These are phyloP conservation scores for Amia ocellicauda DNA, from an alignment of 2,113 vertebrate species.

Conservation along the genomic window DNA sequence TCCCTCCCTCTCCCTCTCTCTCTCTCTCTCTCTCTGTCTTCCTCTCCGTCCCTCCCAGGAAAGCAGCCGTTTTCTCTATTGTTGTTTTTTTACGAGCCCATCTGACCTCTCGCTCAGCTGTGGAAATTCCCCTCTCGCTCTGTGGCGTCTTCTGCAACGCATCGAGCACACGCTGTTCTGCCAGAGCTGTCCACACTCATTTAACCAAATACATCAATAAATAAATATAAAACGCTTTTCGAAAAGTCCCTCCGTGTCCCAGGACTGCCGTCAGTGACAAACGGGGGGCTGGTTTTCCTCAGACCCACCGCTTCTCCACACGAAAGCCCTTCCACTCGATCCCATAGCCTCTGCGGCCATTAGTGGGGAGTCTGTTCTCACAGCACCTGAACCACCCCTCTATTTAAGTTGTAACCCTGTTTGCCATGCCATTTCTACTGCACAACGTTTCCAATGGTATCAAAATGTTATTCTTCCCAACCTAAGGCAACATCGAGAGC, in stretches of 20 bases:
- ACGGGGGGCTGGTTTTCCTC: conserved; percentile 24
- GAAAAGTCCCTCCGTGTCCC: not conserved
- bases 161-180: conserved; percentile 13
- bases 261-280: not conserved
- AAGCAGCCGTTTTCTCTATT: conserved; percentile 25
- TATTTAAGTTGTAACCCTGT: too few relatives aligned
- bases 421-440: too few relatives aligned
- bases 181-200: conserved; percentile 33
- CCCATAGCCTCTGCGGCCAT: too few relatives aligned
- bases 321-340: too few relatives aligned
- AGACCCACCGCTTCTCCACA: conserved; percentile 22
- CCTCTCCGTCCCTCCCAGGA: conserved; percentile 11
- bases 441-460: too few relatives aligned
- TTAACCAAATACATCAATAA: conserved; percentile 38
- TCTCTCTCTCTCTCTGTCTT: conserved; percentile 11
- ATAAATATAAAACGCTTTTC: too few relatives aligned
- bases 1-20: conserved; percentile 18
- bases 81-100: not conserved
- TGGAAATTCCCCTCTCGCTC: conserved; percentile 1
- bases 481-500: too few relatives aligned
- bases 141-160: not conserved
- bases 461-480: too few relatives aligned
- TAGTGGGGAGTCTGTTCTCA: too few relatives aligned
- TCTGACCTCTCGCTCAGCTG: not conserved
- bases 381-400: too few relatives aligned